Conservation (phyloP, 2,797 vertebrate species). For the Oreochromis grahami region DNA sequence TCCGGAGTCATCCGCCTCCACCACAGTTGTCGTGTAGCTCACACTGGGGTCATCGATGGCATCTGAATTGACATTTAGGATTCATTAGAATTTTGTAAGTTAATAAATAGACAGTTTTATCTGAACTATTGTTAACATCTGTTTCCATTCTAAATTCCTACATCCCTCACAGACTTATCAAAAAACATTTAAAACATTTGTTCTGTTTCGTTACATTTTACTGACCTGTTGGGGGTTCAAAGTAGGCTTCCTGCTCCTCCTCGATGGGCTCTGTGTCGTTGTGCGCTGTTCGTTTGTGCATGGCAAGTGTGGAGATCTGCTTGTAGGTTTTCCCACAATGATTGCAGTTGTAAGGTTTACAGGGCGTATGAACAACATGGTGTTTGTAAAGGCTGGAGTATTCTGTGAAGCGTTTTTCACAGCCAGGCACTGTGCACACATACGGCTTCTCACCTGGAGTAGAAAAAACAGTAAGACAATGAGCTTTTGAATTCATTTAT, state of each 20-base stretch:
- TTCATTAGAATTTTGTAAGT: not conserved
- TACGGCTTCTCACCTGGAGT: constrained; percentile 94
- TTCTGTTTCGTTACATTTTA: not conserved
- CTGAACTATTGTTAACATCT: not conserved
- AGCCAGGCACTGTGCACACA: constrained; percentile 96
- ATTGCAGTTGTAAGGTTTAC: constrained; percentile 99
- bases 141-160: not conserved
- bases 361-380: constrained; percentile 97
- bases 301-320: constrained; percentile 97
- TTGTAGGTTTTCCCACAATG: constrained; percentile 99
- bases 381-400: constrained; percentile 99
- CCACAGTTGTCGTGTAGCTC: constrained; percentile 83
- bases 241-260: constrained; percentile 95
- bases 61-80: constrained; percentile 59
- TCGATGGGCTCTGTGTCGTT: constrained; percentile 98
- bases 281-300: constrained; percentile 97
- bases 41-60: constrained; percentile 91
- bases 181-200: not conserved
- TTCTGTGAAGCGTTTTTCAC: constrained; percentile 98
- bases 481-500: not conserved
- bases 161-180: not conserved
- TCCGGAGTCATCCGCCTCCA: constrained; percentile 90
- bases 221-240: constrained; percentile 91
- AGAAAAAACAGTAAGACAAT: not conserved
- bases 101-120: not conserved